A percentile compares a stretch with the other conserved stretches of the same genome.
Evolutionary conservation across 1,140 invertebrate genomes (phyloP).

Genomic region (Stegodyphus mimosarum): DNA sequence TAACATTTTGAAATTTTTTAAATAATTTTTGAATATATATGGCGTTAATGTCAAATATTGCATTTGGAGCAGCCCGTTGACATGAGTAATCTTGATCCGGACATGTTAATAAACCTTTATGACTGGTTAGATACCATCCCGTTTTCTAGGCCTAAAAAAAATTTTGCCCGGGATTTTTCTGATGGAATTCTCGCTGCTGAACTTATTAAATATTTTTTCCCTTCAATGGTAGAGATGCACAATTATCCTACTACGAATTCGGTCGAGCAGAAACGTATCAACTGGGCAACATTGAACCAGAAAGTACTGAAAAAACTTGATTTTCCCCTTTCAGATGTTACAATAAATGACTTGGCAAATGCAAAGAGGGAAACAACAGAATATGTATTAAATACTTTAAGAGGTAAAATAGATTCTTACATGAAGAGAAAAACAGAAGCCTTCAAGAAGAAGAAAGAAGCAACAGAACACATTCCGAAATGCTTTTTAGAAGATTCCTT

Average conservation of each 20-base stretch:
- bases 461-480: background rate
- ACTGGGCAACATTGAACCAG: slow-evolving; percentile 25
- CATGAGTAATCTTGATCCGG: background rate
- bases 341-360: background rate
- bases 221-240: slow-evolving; percentile 20
- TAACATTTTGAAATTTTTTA: too few relatives aligned
- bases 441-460: background rate
- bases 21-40: too few relatives aligned
- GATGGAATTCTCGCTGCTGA: slow-evolving; percentile 29
- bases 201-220: slow-evolving; percentile 26
- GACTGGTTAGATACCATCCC: slow-evolving; percentile 46
- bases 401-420: slow-evolving; percentile 17
- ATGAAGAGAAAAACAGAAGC: background rate
- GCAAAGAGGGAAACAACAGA: slow-evolving; percentile 19
- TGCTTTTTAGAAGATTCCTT: background rate
- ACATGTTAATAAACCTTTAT: background rate
- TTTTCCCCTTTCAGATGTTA: slow-evolving; percentile 2
- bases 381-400: slow-evolving; percentile 21
- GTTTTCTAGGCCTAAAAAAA: slow-evolving; percentile 24
- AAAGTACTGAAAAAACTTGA: slow-evolving; percentile 39
- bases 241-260: slow-evolving; percentile 21
- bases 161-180: slow-evolving; percentile 37
- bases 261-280: slow-evolving; percentile 13
- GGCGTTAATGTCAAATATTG: too few relatives aligned
- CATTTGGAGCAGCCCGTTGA: too few relatives aligned